These are phyloP conservation scores for Leucophenga maculata DNA, from an alignment of 2,888 invertebrate genomes.

Conservation along the genomic window DNA sequence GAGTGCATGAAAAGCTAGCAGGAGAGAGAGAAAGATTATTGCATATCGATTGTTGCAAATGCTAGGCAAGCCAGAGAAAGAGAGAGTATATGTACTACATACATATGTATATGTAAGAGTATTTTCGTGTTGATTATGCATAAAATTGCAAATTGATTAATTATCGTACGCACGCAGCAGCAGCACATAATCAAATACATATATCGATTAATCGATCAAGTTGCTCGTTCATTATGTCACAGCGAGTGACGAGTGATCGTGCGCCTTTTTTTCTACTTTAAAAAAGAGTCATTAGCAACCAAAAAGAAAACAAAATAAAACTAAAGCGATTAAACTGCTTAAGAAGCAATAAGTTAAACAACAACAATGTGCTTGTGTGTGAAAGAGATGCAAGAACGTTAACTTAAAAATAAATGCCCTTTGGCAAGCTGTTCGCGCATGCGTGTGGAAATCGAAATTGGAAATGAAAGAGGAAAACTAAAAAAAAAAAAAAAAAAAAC, in stretches of 20 bases:
- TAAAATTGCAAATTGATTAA: constrained; percentile 19
- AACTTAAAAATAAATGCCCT: not conserved
- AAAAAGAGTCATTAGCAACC: constrained; percentile 1
- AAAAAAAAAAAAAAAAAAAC: not conserved
- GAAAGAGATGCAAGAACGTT: not conserved
- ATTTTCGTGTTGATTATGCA: not conserved
- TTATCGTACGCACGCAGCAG: not conserved
- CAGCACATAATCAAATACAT: too few species aligned
- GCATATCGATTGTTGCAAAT: too few species aligned
- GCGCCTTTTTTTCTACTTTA: not conserved
- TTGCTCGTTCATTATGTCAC: not conserved
- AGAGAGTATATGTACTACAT: too few species aligned
- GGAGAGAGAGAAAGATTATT: too few species aligned
- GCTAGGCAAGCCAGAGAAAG: too few species aligned
- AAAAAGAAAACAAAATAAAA: constrained; percentile 6
- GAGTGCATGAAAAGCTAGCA: too few species aligned
- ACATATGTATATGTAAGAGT: too few species aligned
- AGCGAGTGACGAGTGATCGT: not conserved
- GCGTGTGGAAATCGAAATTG: not conserved
- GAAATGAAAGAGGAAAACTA: not conserved
- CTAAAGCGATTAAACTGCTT: constrained; percentile 1
- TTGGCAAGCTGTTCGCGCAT: not conserved
- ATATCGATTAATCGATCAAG: too few species aligned
- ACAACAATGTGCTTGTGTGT: too few species aligned
- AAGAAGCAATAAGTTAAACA: too few species aligned